phyloP scores from a whole-genome alignment of 2,888 invertebrate species.

The Hypomecis atomaria region DNA sequence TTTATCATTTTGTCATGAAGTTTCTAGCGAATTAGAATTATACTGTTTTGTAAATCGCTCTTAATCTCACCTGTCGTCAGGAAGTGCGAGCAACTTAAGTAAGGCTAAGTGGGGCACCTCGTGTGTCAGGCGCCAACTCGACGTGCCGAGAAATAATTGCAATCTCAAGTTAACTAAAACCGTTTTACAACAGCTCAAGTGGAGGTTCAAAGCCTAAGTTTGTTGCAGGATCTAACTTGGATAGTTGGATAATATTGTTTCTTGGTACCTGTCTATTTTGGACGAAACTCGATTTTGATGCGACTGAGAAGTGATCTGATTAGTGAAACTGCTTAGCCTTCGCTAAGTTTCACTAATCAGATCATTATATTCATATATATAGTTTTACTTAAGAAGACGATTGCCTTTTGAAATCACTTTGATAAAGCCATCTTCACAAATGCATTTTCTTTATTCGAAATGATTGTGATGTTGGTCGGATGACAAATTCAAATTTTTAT shows the following conservation, averaged over 20 bases:
- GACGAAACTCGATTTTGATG: too few species aligned
- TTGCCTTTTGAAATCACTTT: too few species aligned
- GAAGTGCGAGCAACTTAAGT: constrained; percentile 43
- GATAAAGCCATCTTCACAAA: too few species aligned
- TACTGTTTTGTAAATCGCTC: constrained; percentile 54
- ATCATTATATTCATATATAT: too few species aligned
- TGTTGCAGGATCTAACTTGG: constrained; percentile 34
- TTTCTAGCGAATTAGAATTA: constrained; percentile 42
- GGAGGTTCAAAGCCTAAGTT: constrained; percentile 40
- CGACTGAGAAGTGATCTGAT: too few species aligned
- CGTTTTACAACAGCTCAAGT: constrained; percentile 48
- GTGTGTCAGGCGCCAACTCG: constrained; percentile 58
- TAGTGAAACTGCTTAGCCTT: too few species aligned
- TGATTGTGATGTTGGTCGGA: too few species aligned
- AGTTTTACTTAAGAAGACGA: too few species aligned
- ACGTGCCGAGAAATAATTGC: constrained; percentile 57
- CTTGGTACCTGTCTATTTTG: neutral
- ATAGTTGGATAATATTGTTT: constrained; percentile 30
- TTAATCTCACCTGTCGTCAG: constrained; percentile 60
- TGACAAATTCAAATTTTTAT: too few species aligned
- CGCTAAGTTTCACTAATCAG: too few species aligned
- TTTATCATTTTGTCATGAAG: constrained; percentile 43
- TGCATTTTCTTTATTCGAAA: too few species aligned
- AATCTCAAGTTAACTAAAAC: constrained; percentile 57
- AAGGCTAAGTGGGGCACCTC: constrained; percentile 54